A percentile compares a stretch with the other conserved stretches of the same genome.
These are phyloP conservation scores for Ophthalmolycus amberensis DNA, from an alignment of 2,113 vertebrate species.

Conservation along the genomic window DNA sequence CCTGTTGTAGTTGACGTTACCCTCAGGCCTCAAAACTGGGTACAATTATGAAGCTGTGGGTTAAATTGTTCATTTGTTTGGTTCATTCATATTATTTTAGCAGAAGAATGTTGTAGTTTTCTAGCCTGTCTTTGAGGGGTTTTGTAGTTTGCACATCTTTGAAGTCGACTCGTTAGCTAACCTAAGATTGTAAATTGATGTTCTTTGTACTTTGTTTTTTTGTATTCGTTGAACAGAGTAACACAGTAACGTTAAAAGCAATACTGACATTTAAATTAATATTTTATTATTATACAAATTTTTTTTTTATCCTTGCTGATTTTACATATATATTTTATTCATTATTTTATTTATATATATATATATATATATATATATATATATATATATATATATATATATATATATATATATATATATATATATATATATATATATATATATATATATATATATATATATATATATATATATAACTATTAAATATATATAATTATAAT, in stretches of 20 bases:
- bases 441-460: no score
- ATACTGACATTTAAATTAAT: neutral
- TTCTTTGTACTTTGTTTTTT: neutral
- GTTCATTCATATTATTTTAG: neutral
- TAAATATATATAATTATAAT: no score
- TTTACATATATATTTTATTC: no score
- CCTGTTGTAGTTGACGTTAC: slow-evolving; percentile 65
- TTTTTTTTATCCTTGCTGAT: no score
- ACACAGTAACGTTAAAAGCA: neutral
- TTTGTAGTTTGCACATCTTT: neutral
- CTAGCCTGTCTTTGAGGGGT: neutral
- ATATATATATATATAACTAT: no score
- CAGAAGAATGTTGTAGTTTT: accelerated
- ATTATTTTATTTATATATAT: no score
- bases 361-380: no score
- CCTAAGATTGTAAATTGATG: neutral
- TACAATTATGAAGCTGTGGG: neutral
- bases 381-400: no score
- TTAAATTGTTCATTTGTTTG: neutral
- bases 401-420: no score
- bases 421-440: no score
- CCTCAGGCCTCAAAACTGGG: slow-evolving; percentile 24
- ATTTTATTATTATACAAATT: neutral
- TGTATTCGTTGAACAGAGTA: no score
- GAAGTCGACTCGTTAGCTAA: neutral